Evolutionary conservation across 2,113 vertebrate genomes (phyloP).

Genomic region (Aptenodytes patagonicus): DNA sequence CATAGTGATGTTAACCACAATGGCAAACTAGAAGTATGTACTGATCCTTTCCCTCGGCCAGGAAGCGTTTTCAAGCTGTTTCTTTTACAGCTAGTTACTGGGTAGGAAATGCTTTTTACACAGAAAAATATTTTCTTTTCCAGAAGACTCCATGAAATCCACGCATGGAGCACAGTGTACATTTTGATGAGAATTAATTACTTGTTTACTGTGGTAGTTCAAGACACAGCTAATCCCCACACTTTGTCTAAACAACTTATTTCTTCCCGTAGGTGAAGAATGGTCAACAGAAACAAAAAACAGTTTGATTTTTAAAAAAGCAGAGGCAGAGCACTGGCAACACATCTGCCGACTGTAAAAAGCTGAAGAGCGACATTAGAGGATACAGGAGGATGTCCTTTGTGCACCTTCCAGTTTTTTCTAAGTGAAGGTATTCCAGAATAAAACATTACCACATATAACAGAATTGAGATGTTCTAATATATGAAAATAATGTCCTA

Average conservation of each 20-base stretch:
- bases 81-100: slow-evolving; percentile 11
- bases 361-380: background rate
- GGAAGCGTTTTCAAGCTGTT: slow-evolving; percentile 34
- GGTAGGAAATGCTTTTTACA: slow-evolving; percentile 36
- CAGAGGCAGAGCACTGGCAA: background rate
- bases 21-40: background rate
- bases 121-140: slow-evolving; percentile 43
- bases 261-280: background rate
- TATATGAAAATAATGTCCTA: background rate
- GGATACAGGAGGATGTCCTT: background rate
- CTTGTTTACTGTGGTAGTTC: slow-evolving; percentile 16
- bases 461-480: background rate
- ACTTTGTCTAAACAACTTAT: background rate
- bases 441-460: background rate
- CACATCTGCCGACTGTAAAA: background rate
- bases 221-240: background rate
- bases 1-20: slow-evolving; percentile 5
- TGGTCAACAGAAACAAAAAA: background rate
- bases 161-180: background rate
- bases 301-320: background rate
- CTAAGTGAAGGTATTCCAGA: background rate
- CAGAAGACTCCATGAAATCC: slow-evolving; percentile 27
- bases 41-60: background rate
- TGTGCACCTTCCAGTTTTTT: background rate
- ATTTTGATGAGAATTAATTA: slow-evolving; percentile 9